Percentiles rank a stretch among this genome's conserved stretches.
Evolutionary conservation across 2,113 vertebrate species (phyloP).

Genomic region (Mus spicilegus): DNA sequence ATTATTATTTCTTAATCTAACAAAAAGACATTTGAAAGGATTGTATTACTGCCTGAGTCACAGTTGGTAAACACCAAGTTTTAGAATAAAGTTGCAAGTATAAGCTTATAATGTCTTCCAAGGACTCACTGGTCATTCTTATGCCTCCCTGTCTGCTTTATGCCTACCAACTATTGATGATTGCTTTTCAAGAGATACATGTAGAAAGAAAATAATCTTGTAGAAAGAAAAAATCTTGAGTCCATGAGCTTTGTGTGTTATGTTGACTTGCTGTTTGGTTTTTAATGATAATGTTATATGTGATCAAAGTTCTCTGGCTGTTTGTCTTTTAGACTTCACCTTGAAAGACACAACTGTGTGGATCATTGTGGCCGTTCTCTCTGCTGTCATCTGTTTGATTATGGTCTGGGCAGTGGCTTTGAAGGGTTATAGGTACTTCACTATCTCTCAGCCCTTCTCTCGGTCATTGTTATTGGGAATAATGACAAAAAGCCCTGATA

Average conservation of each 20-base stretch:
- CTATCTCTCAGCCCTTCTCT: background rate
- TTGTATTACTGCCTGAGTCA: background rate
- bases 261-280: background rate
- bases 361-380: slow-evolving; percentile 90
- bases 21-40: background rate
- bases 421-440: slow-evolving; percentile 91
- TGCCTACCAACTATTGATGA: background rate
- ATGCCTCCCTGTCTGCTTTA: background rate
- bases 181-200: background rate
- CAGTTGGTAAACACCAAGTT: background rate
- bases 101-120: background rate
- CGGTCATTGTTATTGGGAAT: background rate
- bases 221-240: background rate
- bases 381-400: slow-evolving; percentile 90
- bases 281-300: background rate
- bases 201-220: no score
- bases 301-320: slow-evolving; percentile 72
- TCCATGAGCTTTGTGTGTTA: slow-evolving; percentile 11
- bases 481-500: background rate
- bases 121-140: background rate
- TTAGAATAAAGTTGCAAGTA: background rate
- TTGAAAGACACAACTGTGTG: slow-evolving; percentile 89
- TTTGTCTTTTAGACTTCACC: slow-evolving; percentile 87
- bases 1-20: slow-evolving; percentile 4
- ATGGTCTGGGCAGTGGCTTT: slow-evolving; percentile 90